phyloP scores from a whole-genome alignment of 2,113 vertebrate genomes.

The Eulemur macaco region DNA sequence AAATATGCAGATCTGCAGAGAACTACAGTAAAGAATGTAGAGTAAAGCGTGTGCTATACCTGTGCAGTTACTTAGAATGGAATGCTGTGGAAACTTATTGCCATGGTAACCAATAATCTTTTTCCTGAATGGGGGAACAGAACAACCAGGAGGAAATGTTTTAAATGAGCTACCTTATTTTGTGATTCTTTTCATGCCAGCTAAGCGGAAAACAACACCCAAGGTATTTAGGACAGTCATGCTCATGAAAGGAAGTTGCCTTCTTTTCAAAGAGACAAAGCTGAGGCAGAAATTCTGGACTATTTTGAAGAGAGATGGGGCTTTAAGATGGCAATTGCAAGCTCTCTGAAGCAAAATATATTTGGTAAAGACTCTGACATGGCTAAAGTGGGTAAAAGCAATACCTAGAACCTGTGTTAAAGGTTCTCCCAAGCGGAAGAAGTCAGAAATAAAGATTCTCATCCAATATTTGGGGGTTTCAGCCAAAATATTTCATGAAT shows the following conservation, averaged over 20 bases:
- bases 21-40: background rate
- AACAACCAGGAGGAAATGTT: slow-evolving; percentile 62
- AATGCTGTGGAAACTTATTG: slow-evolving; percentile 66
- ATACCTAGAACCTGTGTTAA: background rate
- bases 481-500: background rate
- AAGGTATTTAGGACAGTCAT: slow-evolving; percentile 25
- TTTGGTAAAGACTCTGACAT: slow-evolving; percentile 1
- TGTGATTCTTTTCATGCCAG: slow-evolving; percentile 44
- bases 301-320: slow-evolving; percentile 15
- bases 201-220: slow-evolving; percentile 45
- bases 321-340: slow-evolving; percentile 7
- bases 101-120: slow-evolving; percentile 77
- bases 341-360: background rate
- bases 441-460: background rate
- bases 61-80: slow-evolving; percentile 51
- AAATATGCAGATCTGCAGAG: background rate
- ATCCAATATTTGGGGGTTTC: background rate
- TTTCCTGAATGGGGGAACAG: slow-evolving; percentile 69
- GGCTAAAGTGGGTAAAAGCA: background rate
- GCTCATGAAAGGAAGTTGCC: slow-evolving; percentile 26
- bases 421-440: background rate
- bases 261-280: slow-evolving; percentile 35
- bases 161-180: slow-evolving; percentile 66
- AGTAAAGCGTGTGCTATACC: slow-evolving; percentile 52
- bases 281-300: background rate